Evolutionary conservation across 1,140 invertebrate species (phyloP), one percentile per base, ranked within the genome.

Genomic region (Paracyclopina nana): DNA sequence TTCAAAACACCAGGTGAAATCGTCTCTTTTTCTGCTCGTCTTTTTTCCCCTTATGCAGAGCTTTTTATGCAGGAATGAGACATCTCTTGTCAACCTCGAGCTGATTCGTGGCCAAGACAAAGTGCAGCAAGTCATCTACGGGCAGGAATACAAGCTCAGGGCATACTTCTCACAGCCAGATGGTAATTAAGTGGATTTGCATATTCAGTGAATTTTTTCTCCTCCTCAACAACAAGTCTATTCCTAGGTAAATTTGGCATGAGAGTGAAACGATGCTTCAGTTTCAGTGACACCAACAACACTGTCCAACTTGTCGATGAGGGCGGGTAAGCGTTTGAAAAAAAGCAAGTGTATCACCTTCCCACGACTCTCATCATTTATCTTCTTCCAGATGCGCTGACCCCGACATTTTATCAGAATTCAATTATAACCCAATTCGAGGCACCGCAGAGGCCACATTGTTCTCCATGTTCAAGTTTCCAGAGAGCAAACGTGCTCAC

Each of bases 211-310:
- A 9, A 31, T 31, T 31, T 8, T 31, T 14, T 31, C 29, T 9
- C 29, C 29, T 31, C 8, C 8, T 31, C 14, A 8, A 8, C 8
- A 9, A 8, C 29, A 31, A 9, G 8, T 14, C 8, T 6, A 24
- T 24, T 4, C 41, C 8, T 27, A 48, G 45, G 45, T 4, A 48
- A 48, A 48, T 52, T 46, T 29, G 77, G 78, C 28, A 79, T 83
- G 56, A 67, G 78, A 60, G 78, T 87, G 51, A 80, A 79, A 60
- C 79, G 76, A 50, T 88, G 84, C 63, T 81, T 86, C 60, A 80
- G 79, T 27, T 87, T 87, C 64, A 81, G 80, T 62, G 82, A 79
- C 68, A 71, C 72, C 56, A 83, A 84, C 62, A 71, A 68, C 56
- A 83, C 73, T 50, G 78, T 80, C 1, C 71, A 74, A 38, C 70